Conservation (phyloP, 2,888 invertebrate genomes). For the Iphiclides podalirius region DNA sequence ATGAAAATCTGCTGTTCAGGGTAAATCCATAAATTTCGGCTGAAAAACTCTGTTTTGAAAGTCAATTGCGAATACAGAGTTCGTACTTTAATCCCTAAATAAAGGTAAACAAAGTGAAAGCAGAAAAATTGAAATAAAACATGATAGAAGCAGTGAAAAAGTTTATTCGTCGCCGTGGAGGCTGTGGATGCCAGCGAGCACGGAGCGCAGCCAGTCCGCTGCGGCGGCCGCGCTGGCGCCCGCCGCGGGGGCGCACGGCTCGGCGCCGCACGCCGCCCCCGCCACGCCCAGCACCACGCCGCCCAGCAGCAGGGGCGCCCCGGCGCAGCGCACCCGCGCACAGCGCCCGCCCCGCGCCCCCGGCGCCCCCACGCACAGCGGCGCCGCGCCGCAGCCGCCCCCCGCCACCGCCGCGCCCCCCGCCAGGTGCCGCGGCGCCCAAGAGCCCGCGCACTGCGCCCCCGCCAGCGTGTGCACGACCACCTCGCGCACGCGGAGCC, state of each 20-base stretch:
- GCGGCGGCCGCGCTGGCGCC: slow-evolving; percentile 48
- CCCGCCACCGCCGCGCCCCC: slow-evolving; percentile 25
- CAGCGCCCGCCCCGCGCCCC: slow-evolving; percentile 10
- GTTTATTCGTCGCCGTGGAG: slow-evolving; percentile 16
- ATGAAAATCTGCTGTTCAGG: no score
- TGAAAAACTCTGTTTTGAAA: no score
- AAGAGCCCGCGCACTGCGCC: slow-evolving; percentile 24
- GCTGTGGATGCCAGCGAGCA: no score
- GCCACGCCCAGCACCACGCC: slow-evolving; percentile 45
- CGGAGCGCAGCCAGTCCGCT: slow-evolving; percentile 47
- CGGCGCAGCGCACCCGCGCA: slow-evolving; percentile 56
- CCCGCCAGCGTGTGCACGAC: slow-evolving; percentile 26
- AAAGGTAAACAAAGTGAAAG: no score
- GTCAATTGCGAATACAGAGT: no score
- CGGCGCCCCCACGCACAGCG: slow-evolving; percentile 41
- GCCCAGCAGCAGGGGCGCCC: slow-evolving; percentile 51
- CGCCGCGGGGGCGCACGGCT: slow-evolving; percentile 52
- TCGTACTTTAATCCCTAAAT: no score
- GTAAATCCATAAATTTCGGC: no score
- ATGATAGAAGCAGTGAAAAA: no score
- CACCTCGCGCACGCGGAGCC: slow-evolving; percentile 20
- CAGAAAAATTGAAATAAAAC: no score
- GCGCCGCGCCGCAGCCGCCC: slow-evolving; percentile 31
- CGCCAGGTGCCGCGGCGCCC: slow-evolving; percentile 17
- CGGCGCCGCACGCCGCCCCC: slow-evolving; percentile 49